Evolutionary conservation across 2,888 invertebrate genomes (phyloP), one percentile per base, ranked within the genome.

Genomic region (Flabesymbios commensalis): DNA sequence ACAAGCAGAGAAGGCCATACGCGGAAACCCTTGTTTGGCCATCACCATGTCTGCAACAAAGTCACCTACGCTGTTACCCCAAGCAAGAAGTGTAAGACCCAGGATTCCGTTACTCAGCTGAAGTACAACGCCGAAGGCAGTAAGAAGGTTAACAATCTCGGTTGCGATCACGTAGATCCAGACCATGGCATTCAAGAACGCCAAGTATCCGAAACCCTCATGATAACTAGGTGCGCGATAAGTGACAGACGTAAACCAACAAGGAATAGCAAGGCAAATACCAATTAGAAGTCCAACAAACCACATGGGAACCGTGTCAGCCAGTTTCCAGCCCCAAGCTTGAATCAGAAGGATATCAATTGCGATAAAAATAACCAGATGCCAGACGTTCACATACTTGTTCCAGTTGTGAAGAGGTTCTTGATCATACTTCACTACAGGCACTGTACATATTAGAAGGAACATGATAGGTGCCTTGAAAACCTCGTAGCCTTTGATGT

Each of bases 1-100:
- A 61, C 88, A 89, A 0, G 89, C 89, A 0, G 88, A 86, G 72
- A 87, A 86, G 0, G 87, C 89, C 87, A 89, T 89, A 61, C 86
- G 83, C 0, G 88, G 86, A 74, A 85, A 87, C 1, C 89, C 89
- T 70, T 86, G 86, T 55, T 83, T 81, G 0, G 89, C 88, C 71
- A 89, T 84, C 4, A 87, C 78, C 0, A 86, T 75, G 74, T 88
- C 87, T 1, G 89, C 84, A 65, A 89, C 85, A 57, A 87, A 77
- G 81, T 88, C 88, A 63, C 87, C 86, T 31, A 88, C 78, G 70
- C 87, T 86, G 78, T 88, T 87, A 26, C 88, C 88, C 88, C 88
- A 88, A 0, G 88, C 87, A 29, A 89, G 80, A n/a, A 88, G 78
- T 1, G 88, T 88, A 61, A 88, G 82, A 4, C 88, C 88, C 33